Evolutionary conservation across 2,888 invertebrate genomes (phyloP).

Genomic region (Ceratothoa steindachneri): DNA sequence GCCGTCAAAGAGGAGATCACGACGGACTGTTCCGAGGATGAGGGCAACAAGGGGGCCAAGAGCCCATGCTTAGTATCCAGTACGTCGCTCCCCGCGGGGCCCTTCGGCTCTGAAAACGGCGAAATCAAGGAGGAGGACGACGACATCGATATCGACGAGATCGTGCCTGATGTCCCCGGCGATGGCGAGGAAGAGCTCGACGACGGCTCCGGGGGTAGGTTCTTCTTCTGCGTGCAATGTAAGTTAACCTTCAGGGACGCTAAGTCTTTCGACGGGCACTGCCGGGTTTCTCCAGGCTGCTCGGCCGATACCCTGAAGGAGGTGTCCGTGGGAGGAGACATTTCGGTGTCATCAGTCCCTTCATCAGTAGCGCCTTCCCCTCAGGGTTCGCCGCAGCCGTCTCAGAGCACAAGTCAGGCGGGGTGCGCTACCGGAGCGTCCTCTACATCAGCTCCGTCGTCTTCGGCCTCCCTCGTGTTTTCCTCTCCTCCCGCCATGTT

Average conservation of each 20-base stretch:
- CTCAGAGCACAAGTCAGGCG: conserved; percentile 23
- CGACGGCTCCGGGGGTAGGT: conserved; percentile 23
- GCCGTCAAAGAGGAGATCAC: conserved; percentile 28
- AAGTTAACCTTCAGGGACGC: conserved; percentile 44
- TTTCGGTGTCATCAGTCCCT: conserved; percentile 23
- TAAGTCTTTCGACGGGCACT: conserved; percentile 39
- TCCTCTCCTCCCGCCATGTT: conserved; percentile 37
- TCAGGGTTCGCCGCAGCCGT: conserved; percentile 39
- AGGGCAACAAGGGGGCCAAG: conserved; percentile 28
- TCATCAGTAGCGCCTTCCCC: conserved; percentile 23
- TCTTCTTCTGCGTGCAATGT: conserved; percentile 43
- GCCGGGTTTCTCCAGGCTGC: conserved; percentile 35
- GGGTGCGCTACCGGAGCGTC: conserved; percentile 27
- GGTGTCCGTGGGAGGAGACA: conserved; percentile 30
- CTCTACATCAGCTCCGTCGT: conserved; percentile 32
- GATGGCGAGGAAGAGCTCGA: conserved; percentile 5
- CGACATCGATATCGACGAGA: conserved; percentile 16
- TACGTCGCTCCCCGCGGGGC: conserved; percentile 1
- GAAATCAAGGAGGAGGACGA: conserved; percentile 44
- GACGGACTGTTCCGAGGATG: conserved; percentile 33
- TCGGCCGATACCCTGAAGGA: conserved; percentile 39
- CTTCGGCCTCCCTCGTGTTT: conserved; percentile 9
- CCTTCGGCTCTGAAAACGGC: conserved; percentile 33
- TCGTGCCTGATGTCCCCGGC: neutral
- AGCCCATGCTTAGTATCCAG: neutral